Percentiles rank a stretch among this genome's conserved stretches.
These are phyloP conservation scores for Pseudocheirus occidentalis DNA, from an alignment of 2,797 vertebrate genomes.

Conservation along the genomic window DNA sequence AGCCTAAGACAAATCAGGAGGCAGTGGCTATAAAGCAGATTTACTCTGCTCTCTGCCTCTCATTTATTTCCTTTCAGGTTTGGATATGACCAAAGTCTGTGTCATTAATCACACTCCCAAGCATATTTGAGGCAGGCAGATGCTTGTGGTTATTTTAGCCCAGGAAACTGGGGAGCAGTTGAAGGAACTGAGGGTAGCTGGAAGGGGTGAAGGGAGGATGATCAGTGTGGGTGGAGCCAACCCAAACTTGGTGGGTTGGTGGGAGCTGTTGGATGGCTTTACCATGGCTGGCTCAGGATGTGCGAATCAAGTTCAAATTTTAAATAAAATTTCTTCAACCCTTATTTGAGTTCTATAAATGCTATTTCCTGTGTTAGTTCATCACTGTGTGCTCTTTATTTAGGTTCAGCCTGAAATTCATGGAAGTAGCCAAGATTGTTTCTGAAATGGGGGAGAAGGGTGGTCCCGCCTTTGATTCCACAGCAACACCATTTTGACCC, in stretches of 20 bases:
- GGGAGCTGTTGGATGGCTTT: conserved; percentile 35
- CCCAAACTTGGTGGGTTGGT: conserved; percentile 16
- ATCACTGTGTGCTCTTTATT: conserved; percentile 34
- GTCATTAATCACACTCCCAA: conserved; percentile 1
- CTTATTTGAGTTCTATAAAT: conserved; percentile 52
- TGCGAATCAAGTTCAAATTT: conserved; percentile 15
- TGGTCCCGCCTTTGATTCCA: background rate
- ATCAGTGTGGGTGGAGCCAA: too few species aligned
- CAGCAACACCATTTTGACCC: background rate
- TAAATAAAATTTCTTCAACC: conserved; percentile 42
- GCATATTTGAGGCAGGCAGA: background rate
- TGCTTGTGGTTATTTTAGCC: background rate
- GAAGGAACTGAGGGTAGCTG: background rate
- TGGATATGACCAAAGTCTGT: background rate
- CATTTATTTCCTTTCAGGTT: background rate
- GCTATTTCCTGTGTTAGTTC: conserved; percentile 44
- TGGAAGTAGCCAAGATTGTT: conserved; percentile 62
- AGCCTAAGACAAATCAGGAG: conserved; percentile 9
- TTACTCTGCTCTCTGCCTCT: background rate
- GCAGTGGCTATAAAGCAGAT: background rate
- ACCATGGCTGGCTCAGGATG: conserved; percentile 45
- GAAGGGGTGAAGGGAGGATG: background rate
- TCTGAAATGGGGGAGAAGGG: conserved; percentile 5
- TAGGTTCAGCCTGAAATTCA: conserved; percentile 65
- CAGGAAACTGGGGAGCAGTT: background rate